A percentile compares a stretch with the other conserved stretches of the same genome.
Conservation (phyloP, 2,797 vertebrate species). For the Sebastolobus altivelis region DNA sequence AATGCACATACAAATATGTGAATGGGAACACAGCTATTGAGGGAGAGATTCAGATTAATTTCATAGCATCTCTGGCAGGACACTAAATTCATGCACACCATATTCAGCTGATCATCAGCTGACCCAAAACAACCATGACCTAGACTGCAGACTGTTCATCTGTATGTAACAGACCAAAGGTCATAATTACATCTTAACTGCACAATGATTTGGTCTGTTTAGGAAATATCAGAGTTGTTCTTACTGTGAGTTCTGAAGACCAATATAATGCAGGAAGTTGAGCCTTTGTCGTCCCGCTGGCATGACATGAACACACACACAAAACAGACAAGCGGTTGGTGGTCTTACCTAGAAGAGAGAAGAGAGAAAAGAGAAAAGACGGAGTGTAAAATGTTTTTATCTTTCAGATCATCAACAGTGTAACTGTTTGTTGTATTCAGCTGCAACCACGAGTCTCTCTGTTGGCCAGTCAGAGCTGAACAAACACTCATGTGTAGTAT, state of each 20-base stretch:
- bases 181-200: too few relatives aligned
- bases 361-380: slow-evolving; percentile 1
- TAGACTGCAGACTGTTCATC: background rate
- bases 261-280: background rate
- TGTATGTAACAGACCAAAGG: background rate
- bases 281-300: too few relatives aligned
- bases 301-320: background rate
- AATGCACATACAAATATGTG: too few relatives aligned
- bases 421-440: background rate
- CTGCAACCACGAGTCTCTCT: background rate
- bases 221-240: background rate
- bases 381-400: background rate
- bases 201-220: background rate
- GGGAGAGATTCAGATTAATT: background rate
- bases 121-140: background rate
- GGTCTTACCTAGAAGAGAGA: slow-evolving; percentile 14
- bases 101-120: slow-evolving; percentile 10
- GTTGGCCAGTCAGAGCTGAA: background rate
- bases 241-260: slow-evolving; percentile 15
- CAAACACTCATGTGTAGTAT: background rate
- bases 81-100: background rate
- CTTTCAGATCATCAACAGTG: background rate
- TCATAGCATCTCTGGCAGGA: background rate
- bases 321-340: background rate
- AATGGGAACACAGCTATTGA: background rate